Evolutionary conservation across 2,113 vertebrate genomes (phyloP).

Genomic region (Chrysochloris asiatica): DNA sequence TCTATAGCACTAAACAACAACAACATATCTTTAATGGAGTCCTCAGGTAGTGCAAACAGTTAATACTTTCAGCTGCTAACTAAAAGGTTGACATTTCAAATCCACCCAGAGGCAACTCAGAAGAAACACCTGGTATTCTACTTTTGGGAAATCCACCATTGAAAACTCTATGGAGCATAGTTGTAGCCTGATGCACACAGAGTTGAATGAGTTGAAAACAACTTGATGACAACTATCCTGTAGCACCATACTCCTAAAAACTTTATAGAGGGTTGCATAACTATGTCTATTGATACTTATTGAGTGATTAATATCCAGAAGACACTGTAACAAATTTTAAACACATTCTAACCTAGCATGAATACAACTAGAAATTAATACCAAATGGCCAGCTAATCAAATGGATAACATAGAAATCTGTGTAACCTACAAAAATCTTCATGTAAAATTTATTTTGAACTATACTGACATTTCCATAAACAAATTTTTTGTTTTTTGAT

Average conservation of each 20-base stretch:
- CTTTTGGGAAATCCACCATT: background rate
- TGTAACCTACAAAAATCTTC: background rate
- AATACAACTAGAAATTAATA: constrained; percentile 24
- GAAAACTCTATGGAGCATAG: background rate
- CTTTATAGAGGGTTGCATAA: background rate
- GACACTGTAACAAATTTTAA: background rate
- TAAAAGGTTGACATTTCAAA: background rate
- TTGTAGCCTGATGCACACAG: too few relatives aligned
- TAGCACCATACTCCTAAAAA: background rate
- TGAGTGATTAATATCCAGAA: background rate
- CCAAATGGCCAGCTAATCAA: background rate
- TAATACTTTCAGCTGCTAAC: background rate
- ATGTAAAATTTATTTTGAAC: background rate
- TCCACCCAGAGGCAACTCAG: background rate
- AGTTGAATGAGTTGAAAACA: too few relatives aligned
- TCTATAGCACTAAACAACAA: too few relatives aligned
- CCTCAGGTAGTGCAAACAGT: background rate
- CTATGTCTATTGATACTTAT: background rate
- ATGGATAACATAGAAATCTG: constrained; percentile 6
- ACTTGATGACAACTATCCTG: background rate
- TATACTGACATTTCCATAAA: background rate
- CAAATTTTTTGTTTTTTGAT: background rate
- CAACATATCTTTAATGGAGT: background rate
- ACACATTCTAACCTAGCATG: background rate
- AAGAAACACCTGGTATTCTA: background rate